These are phyloP conservation scores for Fopius arisanus DNA, from an alignment of 1,140 invertebrate species.

Conservation along the genomic window DNA sequence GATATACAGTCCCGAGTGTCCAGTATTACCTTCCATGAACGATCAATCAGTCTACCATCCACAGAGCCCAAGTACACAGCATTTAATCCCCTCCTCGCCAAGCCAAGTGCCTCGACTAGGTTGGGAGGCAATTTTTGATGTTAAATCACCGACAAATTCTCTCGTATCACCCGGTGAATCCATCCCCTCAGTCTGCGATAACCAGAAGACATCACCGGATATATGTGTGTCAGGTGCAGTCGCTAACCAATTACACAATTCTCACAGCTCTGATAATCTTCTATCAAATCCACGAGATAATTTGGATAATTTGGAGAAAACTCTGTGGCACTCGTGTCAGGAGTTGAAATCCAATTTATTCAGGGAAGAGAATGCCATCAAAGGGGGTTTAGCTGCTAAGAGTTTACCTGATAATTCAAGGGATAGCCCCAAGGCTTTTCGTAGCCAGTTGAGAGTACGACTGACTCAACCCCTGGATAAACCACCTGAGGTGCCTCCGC, in stretches of 20 bases:
- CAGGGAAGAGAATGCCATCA: background rate
- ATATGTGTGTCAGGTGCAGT: constrained; percentile 18
- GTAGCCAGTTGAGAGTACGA: constrained; percentile 23
- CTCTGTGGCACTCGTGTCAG: constrained; percentile 17
- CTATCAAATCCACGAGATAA: constrained; percentile 12
- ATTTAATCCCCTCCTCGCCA: constrained; percentile 4
- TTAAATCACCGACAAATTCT: constrained; percentile 22
- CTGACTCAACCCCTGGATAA: constrained; percentile 22
- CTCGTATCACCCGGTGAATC: constrained; percentile 8
- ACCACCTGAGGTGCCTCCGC: constrained; percentile 12
- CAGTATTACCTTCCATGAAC: constrained; percentile 12
- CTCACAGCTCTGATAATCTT: constrained; percentile 14
- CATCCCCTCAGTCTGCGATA: constrained; percentile 45
- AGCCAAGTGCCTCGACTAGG: constrained; percentile 5
- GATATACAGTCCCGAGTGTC: constrained; percentile 27
- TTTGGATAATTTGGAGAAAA: constrained; percentile 14
- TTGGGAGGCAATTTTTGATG: constrained; percentile 22
- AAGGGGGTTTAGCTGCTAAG: constrained; percentile 14
- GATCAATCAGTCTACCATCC: constrained; percentile 15
- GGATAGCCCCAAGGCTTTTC: constrained; percentile 5
- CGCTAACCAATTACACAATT: background rate
- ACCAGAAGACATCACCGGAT: constrained; percentile 37
- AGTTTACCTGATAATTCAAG: constrained; percentile 21
- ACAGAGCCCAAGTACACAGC: background rate
- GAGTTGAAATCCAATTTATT: constrained; percentile 24